Conservation (phyloP, 2,113 vertebrate species). For the Cyprinodon tularosa region DNA sequence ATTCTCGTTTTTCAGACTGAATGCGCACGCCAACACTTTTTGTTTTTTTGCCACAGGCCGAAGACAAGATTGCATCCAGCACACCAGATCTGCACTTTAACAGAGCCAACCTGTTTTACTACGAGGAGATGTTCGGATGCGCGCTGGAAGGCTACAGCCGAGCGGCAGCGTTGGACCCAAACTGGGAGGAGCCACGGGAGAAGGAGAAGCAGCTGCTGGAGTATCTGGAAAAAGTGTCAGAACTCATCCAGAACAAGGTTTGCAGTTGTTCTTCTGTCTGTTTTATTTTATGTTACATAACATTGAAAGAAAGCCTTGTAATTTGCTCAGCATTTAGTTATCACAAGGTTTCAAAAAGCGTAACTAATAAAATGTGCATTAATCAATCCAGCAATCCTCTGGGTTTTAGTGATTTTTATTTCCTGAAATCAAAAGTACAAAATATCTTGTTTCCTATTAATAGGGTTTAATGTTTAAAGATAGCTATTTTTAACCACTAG, state of each 20-base stretch:
- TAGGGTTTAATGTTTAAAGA: no score
- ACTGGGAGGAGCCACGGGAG: conserved; percentile 82
- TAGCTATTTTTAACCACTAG: conserved; percentile 38
- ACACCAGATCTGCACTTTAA: conserved; percentile 92
- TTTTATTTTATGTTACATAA: no score
- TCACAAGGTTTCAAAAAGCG: background rate
- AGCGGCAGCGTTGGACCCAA: conserved; percentile 84
- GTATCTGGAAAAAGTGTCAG: conserved; percentile 83
- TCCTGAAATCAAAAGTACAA: no score
- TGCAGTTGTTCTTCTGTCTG: no score
- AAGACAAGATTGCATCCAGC: conserved; percentile 83
- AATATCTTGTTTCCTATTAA: no score
- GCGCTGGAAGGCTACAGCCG: conserved; percentile 85
- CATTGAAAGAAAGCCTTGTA: background rate
- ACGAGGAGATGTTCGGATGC: conserved; percentile 87
- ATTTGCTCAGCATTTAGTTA: background rate
- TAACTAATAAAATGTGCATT: background rate
- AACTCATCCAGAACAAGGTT: conserved; percentile 86
- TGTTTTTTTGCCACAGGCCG: conserved; percentile 80
- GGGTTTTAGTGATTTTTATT: no score
- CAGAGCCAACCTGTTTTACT: conserved; percentile 88
- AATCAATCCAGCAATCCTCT: no score
- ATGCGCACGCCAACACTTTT: background rate
- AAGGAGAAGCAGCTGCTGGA: conserved; percentile 85
- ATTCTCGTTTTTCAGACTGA: background rate